Base-by-base conservation (phyloP, 2,888 invertebrate species). In the Catocala fraxini region DNA sequence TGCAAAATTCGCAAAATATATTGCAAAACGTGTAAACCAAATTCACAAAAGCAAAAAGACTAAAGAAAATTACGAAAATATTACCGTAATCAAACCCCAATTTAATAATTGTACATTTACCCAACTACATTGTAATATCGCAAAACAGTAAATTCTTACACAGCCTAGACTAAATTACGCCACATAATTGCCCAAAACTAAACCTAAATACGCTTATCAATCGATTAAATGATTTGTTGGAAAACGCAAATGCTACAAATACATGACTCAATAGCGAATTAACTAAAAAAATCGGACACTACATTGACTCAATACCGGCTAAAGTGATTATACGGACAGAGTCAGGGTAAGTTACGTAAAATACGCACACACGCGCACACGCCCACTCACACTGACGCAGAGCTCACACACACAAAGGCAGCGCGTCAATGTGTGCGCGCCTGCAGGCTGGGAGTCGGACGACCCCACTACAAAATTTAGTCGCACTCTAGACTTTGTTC, bases 401-500 rank as follows among this genome's bases (percentile, higher is more conserved):
- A 42, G 0, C 35, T 42, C 35, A 48, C 79, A 35, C 80, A 78
- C 81, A 71, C 68, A 47, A 53, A 9, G 13, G 41, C 13, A 5
- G 5, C 10, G 62, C 61, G 70, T 0, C 39, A 60, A 87, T 90
- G 91, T 91, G 92, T 67, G 91, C 75, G 84, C 41, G 78, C 13
- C 67, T 84, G 85, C 89, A 87, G 87, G 84, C 89, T 86, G 87
- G 89, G 86, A 87, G 84, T 89, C 89, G 81, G 79, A 79, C 90
- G 91, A 90, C 93, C 94, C 93, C 94, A 89, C 94, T 92, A 93
- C 93, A 89, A 88, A 88, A 81, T 87, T 92, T 85, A 93, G 93
- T 94, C 92, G 85, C 86, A 82, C 91, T 90, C 90, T 83, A 88
- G 88, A 86, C 88, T 80, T 82, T 81, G 80, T 70, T 70, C 80